Conservation (phyloP, 2,888 invertebrate genomes). For the Amphipoea oculea region DNA sequence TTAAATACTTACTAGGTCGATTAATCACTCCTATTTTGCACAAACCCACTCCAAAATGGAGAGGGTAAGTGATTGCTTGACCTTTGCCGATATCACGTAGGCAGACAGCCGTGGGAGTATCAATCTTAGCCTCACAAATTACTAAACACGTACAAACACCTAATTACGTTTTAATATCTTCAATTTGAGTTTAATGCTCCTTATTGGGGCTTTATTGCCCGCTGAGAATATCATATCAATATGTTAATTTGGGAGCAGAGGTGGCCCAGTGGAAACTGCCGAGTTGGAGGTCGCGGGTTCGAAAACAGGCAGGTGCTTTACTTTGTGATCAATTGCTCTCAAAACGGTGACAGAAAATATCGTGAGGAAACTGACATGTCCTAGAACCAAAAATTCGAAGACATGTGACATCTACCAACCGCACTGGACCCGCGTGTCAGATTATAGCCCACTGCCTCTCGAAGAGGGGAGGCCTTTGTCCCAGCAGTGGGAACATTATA, state of each 20-base stretch:
- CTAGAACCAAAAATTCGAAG: not conserved
- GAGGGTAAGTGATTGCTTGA: slow-evolving; percentile 55
- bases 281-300: not conserved
- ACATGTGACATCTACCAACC: not conserved
- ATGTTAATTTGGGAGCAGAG: slow-evolving; percentile 47
- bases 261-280: not conserved
- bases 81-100: slow-evolving; percentile 56
- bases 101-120: slow-evolving; percentile 60
- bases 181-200: slow-evolving; percentile 41
- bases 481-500: not conserved
- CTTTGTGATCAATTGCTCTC: not conserved
- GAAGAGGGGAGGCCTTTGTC: not conserved
- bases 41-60: slow-evolving; percentile 37
- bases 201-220: slow-evolving; percentile 36
- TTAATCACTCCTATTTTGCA: slow-evolving; percentile 29
- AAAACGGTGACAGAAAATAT: not conserved
- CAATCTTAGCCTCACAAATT: slow-evolving; percentile 44
- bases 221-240: slow-evolving; percentile 55
- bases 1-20: not conserved
- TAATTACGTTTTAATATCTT: slow-evolving; percentile 50
- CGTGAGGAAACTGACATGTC: not conserved
- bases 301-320: not conserved
- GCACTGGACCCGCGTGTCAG: not conserved
- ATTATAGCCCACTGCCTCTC: not conserved
- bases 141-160: slow-evolving; percentile 50